A percentile compares a stretch with the other conserved stretches of the same genome.
These are phyloP conservation scores for Gymnoscopelus microlampas DNA, from an alignment of 2,797 vertebrate genomes.

Conservation along the genomic window DNA sequence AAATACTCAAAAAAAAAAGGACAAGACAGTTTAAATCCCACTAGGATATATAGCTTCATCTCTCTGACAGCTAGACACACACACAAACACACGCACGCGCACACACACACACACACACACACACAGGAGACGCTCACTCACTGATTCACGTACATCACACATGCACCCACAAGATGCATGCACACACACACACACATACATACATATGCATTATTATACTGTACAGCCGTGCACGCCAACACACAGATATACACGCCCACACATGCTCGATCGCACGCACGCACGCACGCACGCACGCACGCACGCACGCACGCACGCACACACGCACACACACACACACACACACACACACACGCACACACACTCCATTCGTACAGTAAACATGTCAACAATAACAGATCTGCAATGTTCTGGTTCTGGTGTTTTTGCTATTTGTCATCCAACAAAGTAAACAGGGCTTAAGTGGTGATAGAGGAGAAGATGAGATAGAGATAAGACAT, in stretches of 20 bases:
- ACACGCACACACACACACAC: slow-evolving; percentile 5
- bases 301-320: background rate
- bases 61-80: slow-evolving; percentile 71
- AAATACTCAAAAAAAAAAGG: too few relatives aligned
- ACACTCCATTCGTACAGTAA: background rate
- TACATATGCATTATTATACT: too few relatives aligned
- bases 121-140: background rate
- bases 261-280: background rate
- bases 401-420: too few relatives aligned
- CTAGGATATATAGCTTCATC: slow-evolving; percentile 73
- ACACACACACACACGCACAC: slow-evolving; percentile 1
- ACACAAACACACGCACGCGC: slow-evolving; percentile 2
- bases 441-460: too few relatives aligned
- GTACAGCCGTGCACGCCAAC: too few relatives aligned
- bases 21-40: slow-evolving; percentile 43
- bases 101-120: slow-evolving; percentile 9
- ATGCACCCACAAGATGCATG: slow-evolving; percentile 50
- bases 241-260: too few relatives aligned
- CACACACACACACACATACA: slow-evolving; percentile 25
- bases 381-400: too few relatives aligned
- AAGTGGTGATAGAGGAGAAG: too few relatives aligned
- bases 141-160: slow-evolving; percentile 21
- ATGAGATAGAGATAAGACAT: too few relatives aligned
- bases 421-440: too few relatives aligned
- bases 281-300: background rate